Evolutionary conservation across 2,113 vertebrate genomes (phyloP).

Genomic region (Xyrauchen texanus): DNA sequence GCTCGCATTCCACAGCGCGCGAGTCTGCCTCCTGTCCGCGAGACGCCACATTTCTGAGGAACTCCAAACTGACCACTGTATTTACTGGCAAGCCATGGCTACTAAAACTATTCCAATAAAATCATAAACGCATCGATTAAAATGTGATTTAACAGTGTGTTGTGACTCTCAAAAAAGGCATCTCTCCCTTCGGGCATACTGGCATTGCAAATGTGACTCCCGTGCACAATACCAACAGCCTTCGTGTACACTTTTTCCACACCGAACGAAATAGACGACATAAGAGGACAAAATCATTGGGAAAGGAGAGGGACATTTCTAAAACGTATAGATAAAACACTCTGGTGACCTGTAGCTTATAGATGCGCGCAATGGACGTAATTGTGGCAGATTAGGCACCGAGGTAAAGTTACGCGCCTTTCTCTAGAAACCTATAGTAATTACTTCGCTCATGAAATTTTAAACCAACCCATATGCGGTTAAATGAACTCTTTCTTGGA

Average conservation of each 20-base stretch:
- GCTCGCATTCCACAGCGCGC: background rate
- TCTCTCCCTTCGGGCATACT: background rate
- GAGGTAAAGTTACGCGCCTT: slow-evolving; percentile 51
- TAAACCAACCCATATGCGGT: slow-evolving; percentile 56
- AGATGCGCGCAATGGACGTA: slow-evolving; percentile 7
- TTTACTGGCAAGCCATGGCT: slow-evolving; percentile 15
- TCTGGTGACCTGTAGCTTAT: background rate
- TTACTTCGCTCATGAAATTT: slow-evolving; percentile 48
- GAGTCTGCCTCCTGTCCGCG: background rate
- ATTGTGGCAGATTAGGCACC: slow-evolving; percentile 32
- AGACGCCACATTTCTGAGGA: background rate
- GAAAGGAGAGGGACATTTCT: background rate
- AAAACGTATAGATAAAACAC: background rate
- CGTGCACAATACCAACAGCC: background rate
- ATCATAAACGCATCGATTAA: slow-evolving; percentile 19
- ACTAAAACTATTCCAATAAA: slow-evolving; percentile 15
- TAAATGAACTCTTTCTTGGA: slow-evolving; percentile 47
- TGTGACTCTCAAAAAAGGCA: background rate
- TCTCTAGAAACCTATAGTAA: slow-evolving; percentile 45
- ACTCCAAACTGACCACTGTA: background rate
- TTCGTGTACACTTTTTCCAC: background rate
- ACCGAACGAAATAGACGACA: background rate
- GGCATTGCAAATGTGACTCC: background rate
- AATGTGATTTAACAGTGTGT: slow-evolving; percentile 30
- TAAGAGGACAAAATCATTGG: background rate